Percentiles rank a stretch among this genome's conserved stretches.
Conservation (phyloP, 2,113 vertebrate genomes). For the Megaleporinus macrocephalus region DNA sequence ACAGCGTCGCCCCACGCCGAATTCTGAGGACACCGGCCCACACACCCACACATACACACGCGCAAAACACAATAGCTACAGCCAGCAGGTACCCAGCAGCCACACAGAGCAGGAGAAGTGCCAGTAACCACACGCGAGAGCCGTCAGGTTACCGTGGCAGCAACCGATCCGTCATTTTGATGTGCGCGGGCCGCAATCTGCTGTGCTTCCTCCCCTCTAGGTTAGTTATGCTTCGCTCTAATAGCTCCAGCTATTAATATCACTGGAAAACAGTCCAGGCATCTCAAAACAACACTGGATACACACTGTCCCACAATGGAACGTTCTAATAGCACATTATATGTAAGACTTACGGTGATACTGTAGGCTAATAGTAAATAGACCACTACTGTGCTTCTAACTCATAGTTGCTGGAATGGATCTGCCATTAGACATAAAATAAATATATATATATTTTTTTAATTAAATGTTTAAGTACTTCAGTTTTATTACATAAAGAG, state of each 20-base stretch:
- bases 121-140: slow-evolving; percentile 36
- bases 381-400: slow-evolving; percentile 6
- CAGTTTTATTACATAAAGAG: slow-evolving; percentile 2
- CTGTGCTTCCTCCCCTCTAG: slow-evolving; percentile 41
- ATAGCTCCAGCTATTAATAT: slow-evolving; percentile 40
- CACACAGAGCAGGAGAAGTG: slow-evolving; percentile 32
- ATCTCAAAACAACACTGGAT: slow-evolving; percentile 9
- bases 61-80: slow-evolving; percentile 1
- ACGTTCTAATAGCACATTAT: slow-evolving; percentile 31
- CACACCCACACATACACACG: slow-evolving; percentile 18
- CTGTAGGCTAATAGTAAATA: slow-evolving; percentile 13
- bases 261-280: slow-evolving; percentile 16
- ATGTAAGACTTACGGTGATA: neutral
- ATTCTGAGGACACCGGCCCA: slow-evolving; percentile 8
- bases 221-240: slow-evolving; percentile 37
- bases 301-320: slow-evolving; percentile 10
- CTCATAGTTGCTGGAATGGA: neutral
- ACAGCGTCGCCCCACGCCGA: slow-evolving; percentile 35
- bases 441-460: no score
- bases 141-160: slow-evolving; percentile 43
- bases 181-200: slow-evolving; percentile 27
- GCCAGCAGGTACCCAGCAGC: slow-evolving; percentile 10
- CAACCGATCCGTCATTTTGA: slow-evolving; percentile 37
- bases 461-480: slow-evolving; percentile 17
- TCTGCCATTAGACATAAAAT: neutral